Evolutionary conservation across 2,888 invertebrate genomes (phyloP).

Genomic region (Hymenopus coronatus): DNA sequence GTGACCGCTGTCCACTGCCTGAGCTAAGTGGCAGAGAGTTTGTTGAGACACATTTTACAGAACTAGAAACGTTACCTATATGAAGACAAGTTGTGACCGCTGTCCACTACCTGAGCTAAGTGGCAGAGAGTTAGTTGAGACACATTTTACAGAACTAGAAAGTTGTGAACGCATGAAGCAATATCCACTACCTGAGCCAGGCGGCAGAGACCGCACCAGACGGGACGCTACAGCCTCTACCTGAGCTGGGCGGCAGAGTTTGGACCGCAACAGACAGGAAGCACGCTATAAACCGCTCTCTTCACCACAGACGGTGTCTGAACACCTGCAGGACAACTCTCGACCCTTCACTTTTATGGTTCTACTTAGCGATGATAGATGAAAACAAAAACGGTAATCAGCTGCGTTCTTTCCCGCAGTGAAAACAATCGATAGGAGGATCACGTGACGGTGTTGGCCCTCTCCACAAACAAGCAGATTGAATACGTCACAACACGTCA

Average conservation of each 20-base stretch:
- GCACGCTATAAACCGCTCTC: background rate
- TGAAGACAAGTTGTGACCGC: too few species aligned
- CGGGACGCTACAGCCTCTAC: background rate
- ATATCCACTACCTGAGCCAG: too few species aligned
- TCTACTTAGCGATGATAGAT: background rate
- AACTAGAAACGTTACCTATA: too few species aligned
- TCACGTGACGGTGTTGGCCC: background rate
- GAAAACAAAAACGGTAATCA: background rate
- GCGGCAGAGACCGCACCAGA: background rate
- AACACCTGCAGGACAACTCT: background rate
- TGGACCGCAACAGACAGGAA: background rate
- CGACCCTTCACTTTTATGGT: background rate
- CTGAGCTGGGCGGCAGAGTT: too few species aligned
- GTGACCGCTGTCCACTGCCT: too few species aligned
- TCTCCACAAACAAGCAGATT: slow-evolving; percentile 12
- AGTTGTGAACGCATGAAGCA: too few species aligned
- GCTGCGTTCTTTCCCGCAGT: background rate
- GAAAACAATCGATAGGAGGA: background rate
- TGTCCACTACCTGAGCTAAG: too few species aligned
- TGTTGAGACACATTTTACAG: too few species aligned
- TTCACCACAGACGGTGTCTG: background rate
- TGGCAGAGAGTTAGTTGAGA: too few species aligned
- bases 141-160: too few species aligned
- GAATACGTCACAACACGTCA: slow-evolving; percentile 14
- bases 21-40: too few species aligned